Base-by-base conservation (phyloP, 2,888 invertebrate genomes). In the Pecten maximus region DNA sequence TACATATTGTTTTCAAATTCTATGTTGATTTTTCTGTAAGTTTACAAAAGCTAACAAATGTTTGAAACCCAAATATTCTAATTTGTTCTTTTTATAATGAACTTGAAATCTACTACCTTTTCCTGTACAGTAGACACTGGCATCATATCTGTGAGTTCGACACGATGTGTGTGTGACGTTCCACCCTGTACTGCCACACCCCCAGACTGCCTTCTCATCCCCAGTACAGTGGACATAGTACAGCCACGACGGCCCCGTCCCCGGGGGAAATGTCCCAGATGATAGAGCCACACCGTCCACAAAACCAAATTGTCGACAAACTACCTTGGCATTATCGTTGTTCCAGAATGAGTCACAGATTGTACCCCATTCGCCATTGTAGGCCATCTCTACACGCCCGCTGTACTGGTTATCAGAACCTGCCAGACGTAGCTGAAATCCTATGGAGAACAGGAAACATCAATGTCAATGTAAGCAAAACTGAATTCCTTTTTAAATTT, bases 81-180 rank as follows among this genome's bases (percentile, higher is more conserved):
- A n/a, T n/a, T n/a, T n/a, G n/a, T n/a, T n/a, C n/a, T n/a, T n/a
- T n/a, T n/a, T n/a, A n/a, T n/a, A n/a, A n/a, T n/a, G n/a, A n/a
- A n/a, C n/a, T n/a, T n/a, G n/a, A n/a, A n/a, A n/a, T n/a, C n/a
- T n/a, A n/a, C n/a, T 91, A 94, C 95, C 94, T 90, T 92, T 91
- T 87, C 94, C 94, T n/a, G 94, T 94, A 90, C 95, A 95, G 54
- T 93, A 93, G 40, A 95, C 95, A 40, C 94, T 93, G 23, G 94
- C 95, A 88, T 94, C 94, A 91, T 94, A 93, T 88, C 93, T 91
- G 87, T 94, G 93, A 16, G 93, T 93, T 39, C 92, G 90, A 89
- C 94, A 94, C 10, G 93, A 93, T 0, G 92, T 92, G 40, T 93
- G 93, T 16, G 93, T 94, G 10, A 92, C 93, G 88, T 94, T 94